phyloP scores from a whole-genome alignment of 35 echinoderm and acorn worm genomes.

The Apostichopus japonicus region DNA sequence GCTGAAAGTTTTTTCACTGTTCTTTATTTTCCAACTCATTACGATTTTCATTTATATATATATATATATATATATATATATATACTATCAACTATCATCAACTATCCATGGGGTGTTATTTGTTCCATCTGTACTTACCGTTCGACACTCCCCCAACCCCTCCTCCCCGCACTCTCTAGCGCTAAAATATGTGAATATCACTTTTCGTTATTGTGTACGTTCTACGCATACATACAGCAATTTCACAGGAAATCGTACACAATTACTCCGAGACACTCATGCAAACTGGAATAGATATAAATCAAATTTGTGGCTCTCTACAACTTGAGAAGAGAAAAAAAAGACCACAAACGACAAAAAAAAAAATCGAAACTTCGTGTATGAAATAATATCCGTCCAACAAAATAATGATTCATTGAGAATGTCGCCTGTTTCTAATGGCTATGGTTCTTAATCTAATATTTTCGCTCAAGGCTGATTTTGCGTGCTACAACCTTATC shows the following conservation, averaged over 20 bases:
- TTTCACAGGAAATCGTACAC: too few relatives aligned
- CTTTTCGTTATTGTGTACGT: too few relatives aligned
- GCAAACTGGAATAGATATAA: not conserved
- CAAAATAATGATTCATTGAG: conserved; percentile 35
- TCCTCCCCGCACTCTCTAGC: not conserved
- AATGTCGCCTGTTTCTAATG: conserved; percentile 18
- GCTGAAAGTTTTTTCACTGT: too few relatives aligned
- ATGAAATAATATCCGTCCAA: conserved; percentile 45
- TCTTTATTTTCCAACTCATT: too few relatives aligned
- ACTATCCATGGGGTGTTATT: too few relatives aligned
- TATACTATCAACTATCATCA: too few relatives aligned
- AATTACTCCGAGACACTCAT: too few relatives aligned
- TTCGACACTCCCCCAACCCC: not conserved
- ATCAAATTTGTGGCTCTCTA: not conserved
- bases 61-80: too few relatives aligned
- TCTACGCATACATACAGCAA: too few relatives aligned
- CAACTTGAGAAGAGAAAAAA: not conserved
- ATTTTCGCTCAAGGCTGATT: conserved; percentile 27
- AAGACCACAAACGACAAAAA: not conserved
- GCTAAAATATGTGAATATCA: too few relatives aligned
- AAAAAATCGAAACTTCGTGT: conserved; percentile 18
- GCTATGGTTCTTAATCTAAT: conserved; percentile 47
- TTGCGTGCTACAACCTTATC: not conserved
- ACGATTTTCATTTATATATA: too few relatives aligned
- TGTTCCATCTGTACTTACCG: too few relatives aligned